Conservation (phyloP, 1,140 invertebrate genomes). For the Calosoma granatense region DNA sequence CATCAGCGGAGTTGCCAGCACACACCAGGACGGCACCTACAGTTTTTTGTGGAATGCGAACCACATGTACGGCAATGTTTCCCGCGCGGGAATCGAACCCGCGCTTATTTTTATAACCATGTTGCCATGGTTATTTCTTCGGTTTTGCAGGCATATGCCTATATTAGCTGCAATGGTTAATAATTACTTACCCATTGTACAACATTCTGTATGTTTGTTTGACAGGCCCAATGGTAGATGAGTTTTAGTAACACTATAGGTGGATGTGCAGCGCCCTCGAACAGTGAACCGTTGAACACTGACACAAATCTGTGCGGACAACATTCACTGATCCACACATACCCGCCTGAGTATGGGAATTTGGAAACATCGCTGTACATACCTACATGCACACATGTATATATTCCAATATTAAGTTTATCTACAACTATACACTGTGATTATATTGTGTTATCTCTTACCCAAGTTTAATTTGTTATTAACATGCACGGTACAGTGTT, state of each 20-base stretch:
- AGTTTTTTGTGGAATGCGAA: no score
- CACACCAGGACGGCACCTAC: no score
- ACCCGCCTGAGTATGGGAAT: slow-evolving; percentile 76
- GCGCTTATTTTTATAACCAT: no score
- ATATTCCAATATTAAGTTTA: no score
- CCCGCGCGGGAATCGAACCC: no score
- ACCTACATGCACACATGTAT: slow-evolving; percentile 38
- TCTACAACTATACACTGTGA: no score
- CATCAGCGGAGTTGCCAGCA: no score
- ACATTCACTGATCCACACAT: slow-evolving; percentile 81
- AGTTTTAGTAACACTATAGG: slow-evolving; percentile 71
- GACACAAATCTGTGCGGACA: slow-evolving; percentile 74
- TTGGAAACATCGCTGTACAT: slow-evolving; percentile 76
- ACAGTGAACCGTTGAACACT: slow-evolving; percentile 76
- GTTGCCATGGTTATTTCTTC: no score
- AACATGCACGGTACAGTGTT: slow-evolving; percentile 56
- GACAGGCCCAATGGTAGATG: slow-evolving; percentile 83
- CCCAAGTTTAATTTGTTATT: slow-evolving; percentile 60
- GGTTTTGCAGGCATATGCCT: no score
- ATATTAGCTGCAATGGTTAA: neutral
- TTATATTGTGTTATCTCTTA: no score
- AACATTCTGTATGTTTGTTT: slow-evolving; percentile 78
- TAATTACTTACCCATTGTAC: slow-evolving; percentile 56
- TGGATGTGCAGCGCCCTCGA: slow-evolving; percentile 70
- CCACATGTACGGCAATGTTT: no score